Evolutionary conservation across 2,888 invertebrate species (phyloP).

Genomic region (Xylota sylvarum): DNA sequence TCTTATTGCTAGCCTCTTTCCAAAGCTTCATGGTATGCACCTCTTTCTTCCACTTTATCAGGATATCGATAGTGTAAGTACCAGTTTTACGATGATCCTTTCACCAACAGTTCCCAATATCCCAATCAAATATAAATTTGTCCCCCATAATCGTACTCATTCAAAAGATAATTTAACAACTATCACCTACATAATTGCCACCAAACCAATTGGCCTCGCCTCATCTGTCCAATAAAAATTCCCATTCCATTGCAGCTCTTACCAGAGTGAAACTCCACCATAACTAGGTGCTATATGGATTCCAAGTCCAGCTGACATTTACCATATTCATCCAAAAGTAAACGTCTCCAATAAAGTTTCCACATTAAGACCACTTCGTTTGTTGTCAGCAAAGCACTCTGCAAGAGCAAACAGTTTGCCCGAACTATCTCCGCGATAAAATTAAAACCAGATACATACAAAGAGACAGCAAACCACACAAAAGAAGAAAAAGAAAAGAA

Average conservation of each 20-base stretch:
- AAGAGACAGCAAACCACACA: conserved; percentile 8
- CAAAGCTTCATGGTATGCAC: too few relatives aligned
- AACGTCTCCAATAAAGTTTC: conserved; percentile 59
- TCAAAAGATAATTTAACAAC: conserved; percentile 16
- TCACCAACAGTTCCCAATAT: background rate
- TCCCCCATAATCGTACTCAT: conserved; percentile 15
- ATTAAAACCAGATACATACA: conserved; percentile 28
- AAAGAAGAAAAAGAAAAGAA: conserved; percentile 7
- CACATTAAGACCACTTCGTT: conserved; percentile 46
- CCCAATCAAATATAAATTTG: conserved; percentile 45
- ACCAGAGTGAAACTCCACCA: conserved; percentile 7
- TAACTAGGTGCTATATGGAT: conserved; percentile 29
- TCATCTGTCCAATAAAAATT: conserved; percentile 63
- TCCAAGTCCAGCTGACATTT: conserved; percentile 64
- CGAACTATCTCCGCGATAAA: conserved; percentile 39
- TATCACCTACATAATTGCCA: conserved; percentile 43
- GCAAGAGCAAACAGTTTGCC: conserved; percentile 44
- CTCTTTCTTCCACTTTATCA: too few relatives aligned
- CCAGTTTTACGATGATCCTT: too few relatives aligned
- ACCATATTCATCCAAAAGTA: conserved; percentile 57
- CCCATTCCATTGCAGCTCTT: conserved; percentile 35
- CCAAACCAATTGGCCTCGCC: conserved; percentile 47
- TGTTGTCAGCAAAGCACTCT: conserved; percentile 26
- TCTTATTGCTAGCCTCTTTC: too few relatives aligned
- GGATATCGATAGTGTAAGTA: too few relatives aligned